A percentile compares a stretch with the other conserved stretches of the same genome.
These are phyloP conservation scores for Bovichtus diacanthus DNA, from an alignment of 2,797 vertebrate genomes.

Conservation along the genomic window DNA sequence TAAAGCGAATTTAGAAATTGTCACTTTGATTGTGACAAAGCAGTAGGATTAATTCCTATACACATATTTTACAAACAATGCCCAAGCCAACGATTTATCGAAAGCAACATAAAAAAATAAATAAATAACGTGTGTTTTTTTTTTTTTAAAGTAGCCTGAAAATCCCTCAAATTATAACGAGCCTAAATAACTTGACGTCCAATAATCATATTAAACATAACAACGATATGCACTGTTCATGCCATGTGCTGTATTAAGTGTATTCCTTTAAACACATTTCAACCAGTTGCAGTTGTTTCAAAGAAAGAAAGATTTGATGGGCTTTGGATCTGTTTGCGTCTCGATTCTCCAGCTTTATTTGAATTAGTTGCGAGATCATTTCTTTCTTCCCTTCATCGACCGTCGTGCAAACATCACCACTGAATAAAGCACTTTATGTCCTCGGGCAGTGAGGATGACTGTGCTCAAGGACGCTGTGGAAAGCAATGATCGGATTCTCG, in stretches of 20 bases:
- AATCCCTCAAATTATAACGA: neutral
- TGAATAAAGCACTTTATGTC: slow-evolving; percentile 55
- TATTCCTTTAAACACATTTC: neutral
- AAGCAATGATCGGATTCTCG: slow-evolving; percentile 35
- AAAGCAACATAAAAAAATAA: neutral
- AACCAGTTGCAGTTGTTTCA: neutral
- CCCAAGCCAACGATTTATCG: neutral
- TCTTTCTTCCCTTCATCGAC: slow-evolving; percentile 11
- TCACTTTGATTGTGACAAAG: neutral
- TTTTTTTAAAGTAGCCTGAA: neutral
- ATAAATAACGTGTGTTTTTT: too few species aligned
- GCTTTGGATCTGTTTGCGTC: slow-evolving; percentile 13
- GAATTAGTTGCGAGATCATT: slow-evolving; percentile 5
- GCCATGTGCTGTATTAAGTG: neutral
- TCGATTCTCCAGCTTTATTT: slow-evolving; percentile 20
- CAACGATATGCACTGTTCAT: neutral
- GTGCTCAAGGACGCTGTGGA: slow-evolving; percentile 65
- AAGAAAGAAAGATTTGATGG: neutral
- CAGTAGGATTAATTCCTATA: neutral
- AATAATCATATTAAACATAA: neutral
- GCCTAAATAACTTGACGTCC: neutral
- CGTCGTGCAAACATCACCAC: slow-evolving; percentile 20
- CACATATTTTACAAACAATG: neutral
- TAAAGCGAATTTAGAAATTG: neutral
- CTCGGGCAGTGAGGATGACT: slow-evolving; percentile 39